Conservation (phyloP, 2,888 invertebrate genomes). For the Ophion slaviceki region DNA sequence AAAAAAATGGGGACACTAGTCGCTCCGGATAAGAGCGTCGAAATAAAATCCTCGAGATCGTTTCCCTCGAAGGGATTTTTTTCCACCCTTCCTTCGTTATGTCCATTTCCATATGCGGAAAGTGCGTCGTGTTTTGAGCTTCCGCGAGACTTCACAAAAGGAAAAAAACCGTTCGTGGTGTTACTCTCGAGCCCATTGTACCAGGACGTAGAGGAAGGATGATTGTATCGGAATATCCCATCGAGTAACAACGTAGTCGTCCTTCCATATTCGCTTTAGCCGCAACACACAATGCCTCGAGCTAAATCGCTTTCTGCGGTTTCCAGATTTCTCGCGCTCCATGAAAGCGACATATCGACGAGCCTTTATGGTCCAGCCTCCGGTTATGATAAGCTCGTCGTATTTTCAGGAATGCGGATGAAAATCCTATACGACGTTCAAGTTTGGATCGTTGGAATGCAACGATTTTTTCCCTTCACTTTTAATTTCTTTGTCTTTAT, state of each 20-base stretch:
- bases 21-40: no score
- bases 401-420: no score
- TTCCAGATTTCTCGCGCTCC: slow-evolving; percentile 5
- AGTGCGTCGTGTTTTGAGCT: slow-evolving; percentile 4
- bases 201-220: background rate
- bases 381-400: no score
- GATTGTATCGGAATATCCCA: background rate
- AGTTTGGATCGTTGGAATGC: no score
- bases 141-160: slow-evolving; percentile 13
- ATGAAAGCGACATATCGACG: background rate
- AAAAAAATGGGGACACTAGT: no score
- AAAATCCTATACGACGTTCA: no score
- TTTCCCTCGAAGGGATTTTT: background rate
- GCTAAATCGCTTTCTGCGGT: slow-evolving; percentile 1
- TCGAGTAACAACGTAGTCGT: slow-evolving; percentile 11
- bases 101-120: background rate
- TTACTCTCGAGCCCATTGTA: background rate
- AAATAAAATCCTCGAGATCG: no score
- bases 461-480: no score
- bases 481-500: no score
- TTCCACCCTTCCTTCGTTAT: background rate
- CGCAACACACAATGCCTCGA: background rate
- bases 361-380: background rate
- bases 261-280: slow-evolving; percentile 7
- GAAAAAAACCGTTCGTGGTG: background rate